Conservation (phyloP, 2,113 vertebrate genomes). For the Nematolebias whitei region DNA sequence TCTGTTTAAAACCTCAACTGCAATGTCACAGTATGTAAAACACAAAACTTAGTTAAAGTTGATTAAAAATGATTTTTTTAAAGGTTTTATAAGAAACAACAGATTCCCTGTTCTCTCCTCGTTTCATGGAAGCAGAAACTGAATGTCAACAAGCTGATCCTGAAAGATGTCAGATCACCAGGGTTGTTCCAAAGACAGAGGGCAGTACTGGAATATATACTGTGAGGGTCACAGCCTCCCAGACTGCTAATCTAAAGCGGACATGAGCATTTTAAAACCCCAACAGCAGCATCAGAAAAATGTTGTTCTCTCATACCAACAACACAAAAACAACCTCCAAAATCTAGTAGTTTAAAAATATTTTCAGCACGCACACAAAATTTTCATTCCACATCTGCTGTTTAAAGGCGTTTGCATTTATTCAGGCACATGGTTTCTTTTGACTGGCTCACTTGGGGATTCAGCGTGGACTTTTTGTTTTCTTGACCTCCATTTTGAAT, state of each 20-base stretch:
- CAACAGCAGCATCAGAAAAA: neutral
- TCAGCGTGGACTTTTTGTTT: slow-evolving; percentile 22
- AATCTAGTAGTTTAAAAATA: neutral
- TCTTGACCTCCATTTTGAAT: slow-evolving; percentile 20
- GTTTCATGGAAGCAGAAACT: slow-evolving; percentile 12
- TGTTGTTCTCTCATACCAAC: neutral
- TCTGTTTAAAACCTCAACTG: neutral
- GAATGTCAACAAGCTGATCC: slow-evolving; percentile 18
- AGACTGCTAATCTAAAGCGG: neutral
- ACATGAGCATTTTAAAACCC: no score
- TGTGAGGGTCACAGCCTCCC: neutral
- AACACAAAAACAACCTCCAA: neutral
- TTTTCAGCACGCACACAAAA: slow-evolving; percentile 25
- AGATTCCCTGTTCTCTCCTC: slow-evolving; percentile 8
- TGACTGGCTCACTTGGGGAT: slow-evolving; percentile 44
- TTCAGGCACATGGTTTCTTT: slow-evolving; percentile 36
- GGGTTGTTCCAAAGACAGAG: slow-evolving; percentile 37
- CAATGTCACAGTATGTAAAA: no score
- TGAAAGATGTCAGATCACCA: slow-evolving; percentile 11
- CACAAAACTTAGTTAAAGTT: no score
- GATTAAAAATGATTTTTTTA: neutral
- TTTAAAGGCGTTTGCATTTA: slow-evolving; percentile 23
- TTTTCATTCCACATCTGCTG: slow-evolving; percentile 54
- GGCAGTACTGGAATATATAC: slow-evolving; percentile 48
- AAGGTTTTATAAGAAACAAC: slow-evolving; percentile 2